Base-by-base conservation (phyloP, 2,888 invertebrate genomes). In the Germaria angustata region DNA sequence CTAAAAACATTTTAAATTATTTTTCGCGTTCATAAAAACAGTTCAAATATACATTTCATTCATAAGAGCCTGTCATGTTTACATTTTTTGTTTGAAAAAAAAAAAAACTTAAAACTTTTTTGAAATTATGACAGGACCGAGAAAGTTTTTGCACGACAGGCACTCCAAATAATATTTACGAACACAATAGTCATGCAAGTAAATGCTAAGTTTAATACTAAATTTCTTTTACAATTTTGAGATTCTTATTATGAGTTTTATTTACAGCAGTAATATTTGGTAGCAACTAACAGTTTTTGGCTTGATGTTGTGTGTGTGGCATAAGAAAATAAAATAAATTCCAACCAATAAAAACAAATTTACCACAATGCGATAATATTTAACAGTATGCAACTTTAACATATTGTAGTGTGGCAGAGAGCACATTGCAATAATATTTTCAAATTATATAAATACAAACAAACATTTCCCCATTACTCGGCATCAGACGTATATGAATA, bases 321-420 rank as follows among this genome's bases (percentile, higher is more conserved):
- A 15, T n/a, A 24, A 1, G 13, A 44, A 39, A 41, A 34, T 34
- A 39, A 34, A 34, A 41, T 9, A 61, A 41, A 4, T 39, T 15
- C 36, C 11, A 8, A 34, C 20, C 17, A 22, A 66, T 39, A 39
- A 55, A 20, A 69, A 20, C 8, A 55, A 55, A 15, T 28, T 17
- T 34, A 32, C 20, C 32, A 55, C 6, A 69, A 69, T 20, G 28
- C n/a, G 8, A 8, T 55, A 68, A 68, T 68, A 68, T 68, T 53
- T 53, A 17, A 41, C 41, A 41, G 17, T 15, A 57, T 34, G n/a
- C 20, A 69, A 55, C 51, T 49, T n/a, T 32, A 32, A 32, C 1
- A 46, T 13, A 53, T 28, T 53, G n/a, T n/a, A 13, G 3, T 20
- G 20, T n/a, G 32, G 17, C 17, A 17, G 13, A 8, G 11, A 36